These are phyloP conservation scores for Poecilobothrus nobilitatus DNA, from an alignment of 2,888 invertebrate species.

Conservation along the genomic window DNA sequence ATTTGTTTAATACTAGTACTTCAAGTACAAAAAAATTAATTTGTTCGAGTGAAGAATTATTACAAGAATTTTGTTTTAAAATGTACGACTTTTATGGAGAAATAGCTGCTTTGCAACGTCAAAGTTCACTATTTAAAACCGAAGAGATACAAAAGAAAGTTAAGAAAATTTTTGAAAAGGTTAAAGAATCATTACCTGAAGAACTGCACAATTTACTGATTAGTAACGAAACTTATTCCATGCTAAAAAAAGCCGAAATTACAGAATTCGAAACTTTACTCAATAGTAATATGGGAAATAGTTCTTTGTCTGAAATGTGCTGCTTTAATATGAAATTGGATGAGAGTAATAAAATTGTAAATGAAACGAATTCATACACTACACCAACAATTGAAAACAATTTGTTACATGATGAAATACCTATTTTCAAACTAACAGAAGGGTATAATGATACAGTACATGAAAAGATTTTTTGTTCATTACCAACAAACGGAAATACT, in stretches of 20 bases:
- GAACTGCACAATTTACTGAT: background rate
- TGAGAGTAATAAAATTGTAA: too few species aligned
- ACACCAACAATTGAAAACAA: too few species aligned
- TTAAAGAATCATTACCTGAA: background rate
- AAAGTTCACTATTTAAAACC: background rate
- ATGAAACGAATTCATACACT: background rate
- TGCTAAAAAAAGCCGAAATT: background rate
- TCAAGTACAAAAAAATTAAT: background rate
- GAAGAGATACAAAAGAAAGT: constrained; percentile 54
- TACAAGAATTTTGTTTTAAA: constrained; percentile 12
- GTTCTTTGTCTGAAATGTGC: background rate
- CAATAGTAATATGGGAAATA: background rate
- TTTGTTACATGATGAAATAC: too few species aligned
- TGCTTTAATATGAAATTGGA: too few species aligned
- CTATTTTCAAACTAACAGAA: too few species aligned
- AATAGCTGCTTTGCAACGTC: constrained; percentile 12
- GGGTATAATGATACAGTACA: too few species aligned
- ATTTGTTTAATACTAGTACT: background rate
- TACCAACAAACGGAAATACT: too few species aligned
- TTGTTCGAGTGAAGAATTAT: constrained; percentile 1
- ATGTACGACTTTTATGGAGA: constrained; percentile 18
- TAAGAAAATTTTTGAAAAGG: constrained; percentile 46
- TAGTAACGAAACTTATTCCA: background rate
- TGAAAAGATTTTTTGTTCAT: too few species aligned
- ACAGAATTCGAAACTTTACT: background rate